Evolutionary conservation across 2,113 vertebrate species (phyloP).

Genomic region (Suncus etruscus): DNA sequence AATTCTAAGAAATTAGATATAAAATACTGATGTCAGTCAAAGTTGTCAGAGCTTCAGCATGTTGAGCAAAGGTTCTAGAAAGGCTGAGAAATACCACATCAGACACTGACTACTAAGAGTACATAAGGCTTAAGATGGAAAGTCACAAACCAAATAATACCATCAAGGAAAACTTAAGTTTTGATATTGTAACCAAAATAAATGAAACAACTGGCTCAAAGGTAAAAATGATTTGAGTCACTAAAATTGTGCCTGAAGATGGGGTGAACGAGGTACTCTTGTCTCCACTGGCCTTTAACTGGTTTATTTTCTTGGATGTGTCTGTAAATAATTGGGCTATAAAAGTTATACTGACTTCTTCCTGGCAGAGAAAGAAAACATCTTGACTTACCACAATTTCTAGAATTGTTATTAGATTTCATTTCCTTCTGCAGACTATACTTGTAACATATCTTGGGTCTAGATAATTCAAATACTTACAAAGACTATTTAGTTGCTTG

Average conservation of each 20-base stretch:
- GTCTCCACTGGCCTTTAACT: background rate
- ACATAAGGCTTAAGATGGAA: background rate
- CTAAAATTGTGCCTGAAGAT: background rate
- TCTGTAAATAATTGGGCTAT: background rate
- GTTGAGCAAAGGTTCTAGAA: background rate
- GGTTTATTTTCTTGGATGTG: slow-evolving; percentile 53
- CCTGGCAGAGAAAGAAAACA: slow-evolving; percentile 89
- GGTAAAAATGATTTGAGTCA: background rate
- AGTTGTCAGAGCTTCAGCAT: background rate
- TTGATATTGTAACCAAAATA: background rate
- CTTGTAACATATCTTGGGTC: slow-evolving; percentile 91
- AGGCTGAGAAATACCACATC: background rate
- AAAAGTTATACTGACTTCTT: slow-evolving; percentile 88
- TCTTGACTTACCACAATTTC: slow-evolving; percentile 86
- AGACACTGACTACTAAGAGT: background rate
- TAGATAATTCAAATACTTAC: slow-evolving; percentile 30
- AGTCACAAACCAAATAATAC: background rate
- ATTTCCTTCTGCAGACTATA: slow-evolving; percentile 87
- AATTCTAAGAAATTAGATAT: background rate
- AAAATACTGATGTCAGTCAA: slow-evolving; percentile 1
- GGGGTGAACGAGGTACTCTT: background rate
- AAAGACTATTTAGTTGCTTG: no score
- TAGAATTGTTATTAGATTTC: slow-evolving; percentile 90
- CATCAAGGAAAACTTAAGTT: background rate
- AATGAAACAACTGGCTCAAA: background rate